A percentile compares a stretch with the other conserved stretches of the same genome.
These are phyloP conservation scores for Phymorhynchus buccinoides DNA, from an alignment of 1,140 invertebrate species.

Conservation along the genomic window DNA sequence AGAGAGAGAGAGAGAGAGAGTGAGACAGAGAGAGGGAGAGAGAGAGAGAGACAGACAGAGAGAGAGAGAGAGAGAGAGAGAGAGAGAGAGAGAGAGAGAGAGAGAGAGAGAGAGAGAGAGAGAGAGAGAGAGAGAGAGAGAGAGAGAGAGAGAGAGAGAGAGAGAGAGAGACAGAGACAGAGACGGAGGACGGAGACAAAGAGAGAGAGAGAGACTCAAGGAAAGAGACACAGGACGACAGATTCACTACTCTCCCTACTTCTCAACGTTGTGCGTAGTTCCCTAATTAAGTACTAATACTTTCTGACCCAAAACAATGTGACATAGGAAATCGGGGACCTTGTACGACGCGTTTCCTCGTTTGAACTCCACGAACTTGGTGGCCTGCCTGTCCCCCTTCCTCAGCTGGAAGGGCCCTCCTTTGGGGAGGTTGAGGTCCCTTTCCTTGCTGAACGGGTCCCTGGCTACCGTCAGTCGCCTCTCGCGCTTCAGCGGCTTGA, in stretches of 20 bases:
- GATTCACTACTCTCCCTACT: too few relatives aligned
- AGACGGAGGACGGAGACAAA: background rate
- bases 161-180: background rate
- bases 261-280: too few relatives aligned
- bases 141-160: slow-evolving; percentile 2
- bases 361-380: slow-evolving; percentile 56
- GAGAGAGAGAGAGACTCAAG: background rate
- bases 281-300: too few relatives aligned
- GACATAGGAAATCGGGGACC: too few relatives aligned
- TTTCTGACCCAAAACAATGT: too few relatives aligned
- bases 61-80: slow-evolving; percentile 40
- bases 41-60: too few relatives aligned
- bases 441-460: slow-evolving; percentile 57
- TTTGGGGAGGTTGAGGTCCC: slow-evolving; percentile 51
- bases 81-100: background rate
- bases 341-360: too few relatives aligned
- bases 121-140: background rate
- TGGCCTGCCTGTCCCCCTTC: slow-evolving; percentile 51
- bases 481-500: slow-evolving; percentile 47
- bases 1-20: too few relatives aligned
- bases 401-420: slow-evolving; percentile 51
- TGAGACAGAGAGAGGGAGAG: too few relatives aligned
- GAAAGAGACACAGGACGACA: too few relatives aligned
- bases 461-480: slow-evolving; percentile 43
- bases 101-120: background rate